phyloP scores from a whole-genome alignment of 2,888 invertebrate species.

The Meiosimyza platycephala region DNA sequence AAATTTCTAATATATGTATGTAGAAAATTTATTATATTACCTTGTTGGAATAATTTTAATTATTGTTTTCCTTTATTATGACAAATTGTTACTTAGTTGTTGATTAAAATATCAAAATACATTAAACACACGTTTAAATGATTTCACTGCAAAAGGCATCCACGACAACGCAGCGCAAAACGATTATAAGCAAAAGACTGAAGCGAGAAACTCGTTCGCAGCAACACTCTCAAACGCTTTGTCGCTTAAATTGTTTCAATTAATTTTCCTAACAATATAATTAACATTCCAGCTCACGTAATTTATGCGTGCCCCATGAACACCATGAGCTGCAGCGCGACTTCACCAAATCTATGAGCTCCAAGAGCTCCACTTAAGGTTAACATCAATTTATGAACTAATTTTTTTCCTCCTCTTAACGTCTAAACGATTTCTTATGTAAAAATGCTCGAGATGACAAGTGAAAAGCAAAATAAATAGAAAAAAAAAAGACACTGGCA shows the following conservation, averaged over 20 bases:
- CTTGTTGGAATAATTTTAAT: too few relatives aligned
- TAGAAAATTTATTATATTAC: too few relatives aligned
- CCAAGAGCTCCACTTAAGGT: constrained; percentile 12
- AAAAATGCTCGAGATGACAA: not conserved
- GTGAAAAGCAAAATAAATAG: not conserved
- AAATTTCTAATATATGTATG: too few relatives aligned
- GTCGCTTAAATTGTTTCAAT: constrained; percentile 9
- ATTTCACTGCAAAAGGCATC: too few relatives aligned
- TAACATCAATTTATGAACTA: constrained; percentile 17
- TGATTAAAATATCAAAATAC: too few relatives aligned
- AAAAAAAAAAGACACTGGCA: not conserved
- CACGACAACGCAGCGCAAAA: not conserved
- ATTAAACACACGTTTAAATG: too few relatives aligned
- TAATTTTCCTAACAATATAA: not conserved
- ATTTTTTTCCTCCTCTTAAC: not conserved
- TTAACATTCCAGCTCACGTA: not conserved
- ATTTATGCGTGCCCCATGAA: not conserved
- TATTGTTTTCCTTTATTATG: too few relatives aligned
- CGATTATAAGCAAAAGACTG: constrained; percentile 14
- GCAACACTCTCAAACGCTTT: not conserved
- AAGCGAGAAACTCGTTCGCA: constrained; percentile 13
- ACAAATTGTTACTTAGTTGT: too few relatives aligned
- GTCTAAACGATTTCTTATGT: not conserved
- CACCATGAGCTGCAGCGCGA: too few relatives aligned
- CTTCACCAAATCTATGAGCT: not conserved